Base-by-base conservation (phyloP, 2,888 invertebrate genomes). In the Cheilosia soror region DNA sequence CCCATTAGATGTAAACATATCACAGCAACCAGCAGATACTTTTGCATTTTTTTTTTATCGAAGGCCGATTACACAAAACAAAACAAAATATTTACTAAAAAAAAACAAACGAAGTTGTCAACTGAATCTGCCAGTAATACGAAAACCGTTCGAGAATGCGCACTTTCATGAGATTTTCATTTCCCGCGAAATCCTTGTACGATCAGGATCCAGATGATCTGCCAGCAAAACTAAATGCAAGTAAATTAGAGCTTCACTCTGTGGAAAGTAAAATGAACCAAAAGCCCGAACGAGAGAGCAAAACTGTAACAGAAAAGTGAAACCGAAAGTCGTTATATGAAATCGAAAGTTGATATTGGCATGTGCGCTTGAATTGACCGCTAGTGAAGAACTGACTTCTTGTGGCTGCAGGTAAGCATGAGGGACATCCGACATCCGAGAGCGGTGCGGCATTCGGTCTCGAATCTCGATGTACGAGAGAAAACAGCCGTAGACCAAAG, bases 311-410 rank as follows among this genome's bases (percentile, higher is more conserved):
- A 33, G 37, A 71, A 87, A 87, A 88, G 87, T 88, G 87, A 88
- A 88, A 88, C 87, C 75, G 87, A 80, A 88, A 85, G 79, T 68
- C 72, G 68, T 80, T 68, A 79, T 88, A 89, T 87, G 89, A 89
- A 90, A 90, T 89, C 89, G 90, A 90, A 90, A 90, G 90, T 90
- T 89, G 88, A 87, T 83, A 73, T 88, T 90, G 90, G 90, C 91
- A 90, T 90, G 91, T 91, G 91, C 90, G 91, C 90, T 90, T 90
- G 90, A 90, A 91, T 89, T 91, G 91, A 91, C 91, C 91, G 91
- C 88, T 90, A 89, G 88, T 88, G 90, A 91, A 91, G 91, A 91
- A 91, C 91, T 91, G 90, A 91, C 82, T 86, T 75, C 73, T 84
- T 84, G 73, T 79, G 71, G 63, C 65, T 77, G 85, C 57, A 62